Percentiles rank a stretch among this genome's conserved stretches.
Conservation (phyloP, 64 coral and sea anemone species). For the Montipora cactus region DNA sequence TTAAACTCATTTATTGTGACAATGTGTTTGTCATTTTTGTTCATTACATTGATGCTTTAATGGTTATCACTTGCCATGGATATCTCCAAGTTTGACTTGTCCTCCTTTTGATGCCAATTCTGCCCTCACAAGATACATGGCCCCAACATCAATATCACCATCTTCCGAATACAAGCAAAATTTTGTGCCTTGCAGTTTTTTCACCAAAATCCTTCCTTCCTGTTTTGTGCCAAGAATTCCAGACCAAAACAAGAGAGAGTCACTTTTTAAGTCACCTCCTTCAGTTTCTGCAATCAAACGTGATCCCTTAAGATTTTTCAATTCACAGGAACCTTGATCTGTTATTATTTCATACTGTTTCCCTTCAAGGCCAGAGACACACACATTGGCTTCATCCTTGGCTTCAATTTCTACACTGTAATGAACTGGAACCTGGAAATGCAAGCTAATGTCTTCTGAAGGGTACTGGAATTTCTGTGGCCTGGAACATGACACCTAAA, state of each 20-base stretch:
- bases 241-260: slow-evolving; percentile 40
- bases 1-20: too few species aligned
- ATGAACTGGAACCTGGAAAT: slow-evolving; percentile 52
- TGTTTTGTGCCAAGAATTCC: slow-evolving; percentile 43
- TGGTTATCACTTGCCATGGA: slow-evolving; percentile 56
- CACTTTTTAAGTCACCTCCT: slow-evolving; percentile 44
- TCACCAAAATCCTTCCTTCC: slow-evolving; percentile 56
- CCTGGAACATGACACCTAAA: slow-evolving; percentile 49
- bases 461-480: slow-evolving; percentile 44
- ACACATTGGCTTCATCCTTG: slow-evolving; percentile 28
- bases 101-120: slow-evolving; percentile 42
- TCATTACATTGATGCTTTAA: too few species aligned
- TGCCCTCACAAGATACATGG: slow-evolving; percentile 41
- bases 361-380: slow-evolving; percentile 57
- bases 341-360: slow-evolving; percentile 29
- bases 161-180: slow-evolving; percentile 49
- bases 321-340: slow-evolving; percentile 47
- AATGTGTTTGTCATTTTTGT: too few species aligned
- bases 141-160: slow-evolving; percentile 37
- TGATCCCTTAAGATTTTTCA: slow-evolving; percentile 58
- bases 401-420: slow-evolving; percentile 41
- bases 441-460: slow-evolving; percentile 45
- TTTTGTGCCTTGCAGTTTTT: slow-evolving; percentile 65
- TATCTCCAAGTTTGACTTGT: slow-evolving; percentile 42
- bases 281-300: slow-evolving; percentile 21